phyloP scores from a whole-genome alignment of 2,888 invertebrate genomes.

The Stomorhina lunata region DNA sequence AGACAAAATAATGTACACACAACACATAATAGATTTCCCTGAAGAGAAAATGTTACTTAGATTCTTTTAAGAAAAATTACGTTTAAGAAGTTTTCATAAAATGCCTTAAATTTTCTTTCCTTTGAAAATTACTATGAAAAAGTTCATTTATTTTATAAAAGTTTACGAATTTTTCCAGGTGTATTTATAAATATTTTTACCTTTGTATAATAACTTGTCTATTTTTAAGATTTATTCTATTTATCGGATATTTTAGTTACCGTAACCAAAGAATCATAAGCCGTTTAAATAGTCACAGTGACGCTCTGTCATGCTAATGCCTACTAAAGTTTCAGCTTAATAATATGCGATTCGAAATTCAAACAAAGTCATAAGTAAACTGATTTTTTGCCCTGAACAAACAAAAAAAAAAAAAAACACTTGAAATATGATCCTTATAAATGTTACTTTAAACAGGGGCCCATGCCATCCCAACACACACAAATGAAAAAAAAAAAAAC shows the following conservation, averaged over 20 bases:
- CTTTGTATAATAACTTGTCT: neutral
- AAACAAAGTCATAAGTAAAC: neutral
- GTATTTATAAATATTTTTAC: neutral
- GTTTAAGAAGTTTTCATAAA: too few species aligned
- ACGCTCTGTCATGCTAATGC: neutral
- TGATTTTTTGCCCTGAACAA: neutral
- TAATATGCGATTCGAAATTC: neutral
- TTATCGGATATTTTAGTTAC: neutral
- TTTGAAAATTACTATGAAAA: too few species aligned
- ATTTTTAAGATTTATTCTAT: neutral
- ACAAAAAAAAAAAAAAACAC: conserved; percentile 22
- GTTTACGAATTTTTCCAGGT: too few species aligned
- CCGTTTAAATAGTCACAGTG: neutral
- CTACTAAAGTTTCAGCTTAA: neutral
- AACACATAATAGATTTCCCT: too few species aligned
- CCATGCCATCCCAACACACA: conserved; percentile 8
- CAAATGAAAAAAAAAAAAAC: conserved; percentile 67
- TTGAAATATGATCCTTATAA: conserved; percentile 60
- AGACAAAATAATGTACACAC: too few species aligned
- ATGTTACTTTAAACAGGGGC: conserved; percentile 14
- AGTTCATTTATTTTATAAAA: too few species aligned
- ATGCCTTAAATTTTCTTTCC: too few species aligned
- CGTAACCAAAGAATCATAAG: neutral
- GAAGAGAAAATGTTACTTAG: too few species aligned
- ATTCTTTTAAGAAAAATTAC: too few species aligned